Evolutionary conservation across 2,888 invertebrate species (phyloP).

Genomic region (Nemurella pictetii): DNA sequence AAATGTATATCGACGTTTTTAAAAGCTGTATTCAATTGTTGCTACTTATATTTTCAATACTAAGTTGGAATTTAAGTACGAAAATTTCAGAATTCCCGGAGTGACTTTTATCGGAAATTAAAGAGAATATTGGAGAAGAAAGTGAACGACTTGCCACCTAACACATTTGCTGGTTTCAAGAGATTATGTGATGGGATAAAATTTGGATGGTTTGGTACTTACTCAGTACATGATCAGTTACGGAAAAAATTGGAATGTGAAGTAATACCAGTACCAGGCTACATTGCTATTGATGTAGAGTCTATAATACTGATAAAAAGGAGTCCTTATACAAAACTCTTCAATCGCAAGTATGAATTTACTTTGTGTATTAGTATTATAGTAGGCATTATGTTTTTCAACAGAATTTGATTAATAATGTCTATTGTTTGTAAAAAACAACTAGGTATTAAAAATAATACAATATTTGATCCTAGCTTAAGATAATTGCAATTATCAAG

Average conservation of each 20-base stretch:
- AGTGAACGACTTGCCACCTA: neutral
- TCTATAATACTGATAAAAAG: neutral
- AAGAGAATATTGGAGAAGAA: neutral
- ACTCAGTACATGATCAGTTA: neutral
- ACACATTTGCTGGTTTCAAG: neutral
- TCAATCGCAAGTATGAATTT: neutral
- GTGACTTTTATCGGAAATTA: neutral
- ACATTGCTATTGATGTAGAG: neutral
- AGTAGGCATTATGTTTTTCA: too few species aligned
- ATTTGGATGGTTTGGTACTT: neutral
- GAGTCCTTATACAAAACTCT: neutral
- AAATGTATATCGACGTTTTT: too few species aligned
- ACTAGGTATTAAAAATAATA: too few species aligned
- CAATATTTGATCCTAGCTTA: too few species aligned
- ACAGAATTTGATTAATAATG: too few species aligned
- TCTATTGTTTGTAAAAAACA: too few species aligned
- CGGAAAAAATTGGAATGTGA: neutral
- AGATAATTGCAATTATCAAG: too few species aligned
- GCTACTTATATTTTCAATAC: too few species aligned
- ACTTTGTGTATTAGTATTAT: too few species aligned
- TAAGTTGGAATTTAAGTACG: too few species aligned
- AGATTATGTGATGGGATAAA: neutral
- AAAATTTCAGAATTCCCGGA: neutral
- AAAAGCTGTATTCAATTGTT: too few species aligned
- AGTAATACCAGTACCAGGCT: neutral